phyloP scores from a whole-genome alignment of 2,888 invertebrate species.

The Eupithecia exiguata region DNA sequence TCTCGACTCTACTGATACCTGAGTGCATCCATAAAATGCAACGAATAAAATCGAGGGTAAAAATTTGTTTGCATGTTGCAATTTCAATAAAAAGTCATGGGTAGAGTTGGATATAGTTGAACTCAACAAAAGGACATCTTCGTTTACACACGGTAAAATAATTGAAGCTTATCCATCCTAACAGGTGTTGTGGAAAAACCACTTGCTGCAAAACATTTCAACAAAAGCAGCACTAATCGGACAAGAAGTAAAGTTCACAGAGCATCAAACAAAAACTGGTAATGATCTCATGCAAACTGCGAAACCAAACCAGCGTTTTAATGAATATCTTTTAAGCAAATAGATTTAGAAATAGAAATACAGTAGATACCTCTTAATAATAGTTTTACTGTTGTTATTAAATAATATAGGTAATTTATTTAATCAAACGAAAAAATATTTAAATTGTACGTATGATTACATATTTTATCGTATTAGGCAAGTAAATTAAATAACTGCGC shows the following conservation, averaged over 20 bases:
- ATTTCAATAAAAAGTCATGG: background rate
- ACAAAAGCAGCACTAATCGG: constrained; percentile 35
- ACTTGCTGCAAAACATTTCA: background rate
- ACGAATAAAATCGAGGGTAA: constrained; percentile 26
- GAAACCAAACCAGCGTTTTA: constrained; percentile 8
- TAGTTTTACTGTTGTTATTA: background rate
- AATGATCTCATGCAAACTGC: constrained; percentile 37
- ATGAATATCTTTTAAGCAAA: background rate
- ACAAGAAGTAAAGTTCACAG: constrained; percentile 39
- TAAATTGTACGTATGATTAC: no score
- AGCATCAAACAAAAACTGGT: constrained; percentile 39
- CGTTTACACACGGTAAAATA: background rate
- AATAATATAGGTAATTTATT: background rate
- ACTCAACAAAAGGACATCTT: background rate
- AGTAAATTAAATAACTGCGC: background rate
- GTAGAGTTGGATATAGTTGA: background rate
- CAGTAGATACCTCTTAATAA: background rate
- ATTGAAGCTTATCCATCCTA: background rate
- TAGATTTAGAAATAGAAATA: background rate
- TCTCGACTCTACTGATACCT: constrained; percentile 46
- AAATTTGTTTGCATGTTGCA: background rate
- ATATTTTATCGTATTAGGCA: no score
- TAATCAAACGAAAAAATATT: no score
- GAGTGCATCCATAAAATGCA: background rate
- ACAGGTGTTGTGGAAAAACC: background rate